These are phyloP conservation scores for Charaxes varanes DNA, from an alignment of 1,140 invertebrate genomes.

Conservation along the genomic window DNA sequence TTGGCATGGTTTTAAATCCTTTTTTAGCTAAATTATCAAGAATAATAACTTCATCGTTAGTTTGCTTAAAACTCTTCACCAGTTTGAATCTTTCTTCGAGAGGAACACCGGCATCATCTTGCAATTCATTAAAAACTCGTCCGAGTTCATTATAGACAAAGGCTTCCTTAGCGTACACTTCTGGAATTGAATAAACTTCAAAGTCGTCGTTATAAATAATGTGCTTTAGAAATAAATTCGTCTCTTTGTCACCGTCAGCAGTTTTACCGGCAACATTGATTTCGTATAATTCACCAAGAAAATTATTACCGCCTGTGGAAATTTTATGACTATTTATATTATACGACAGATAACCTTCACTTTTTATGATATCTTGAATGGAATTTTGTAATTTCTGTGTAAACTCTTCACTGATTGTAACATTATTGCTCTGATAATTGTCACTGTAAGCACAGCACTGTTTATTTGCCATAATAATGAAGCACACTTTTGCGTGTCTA, in stretches of 20 bases:
- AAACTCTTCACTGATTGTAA: slow-evolving; percentile 11
- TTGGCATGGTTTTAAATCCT: slow-evolving; percentile 32
- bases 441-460: not conserved
- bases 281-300: slow-evolving; percentile 35
- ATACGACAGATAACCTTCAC: slow-evolving; percentile 24
- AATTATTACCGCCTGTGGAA: slow-evolving; percentile 35
- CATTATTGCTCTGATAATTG: slow-evolving; percentile 4
- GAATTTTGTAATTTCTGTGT: slow-evolving; percentile 19
- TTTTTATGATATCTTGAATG: slow-evolving; percentile 22
- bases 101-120: slow-evolving; percentile 31
- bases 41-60: slow-evolving; percentile 32
- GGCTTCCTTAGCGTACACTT: slow-evolving; percentile 34
- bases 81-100: slow-evolving; percentile 32
- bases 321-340: slow-evolving; percentile 23
- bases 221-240: slow-evolving; percentile 42
- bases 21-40: slow-evolving; percentile 43
- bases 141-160: slow-evolving; percentile 36
- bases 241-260: slow-evolving; percentile 24
- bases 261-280: slow-evolving; percentile 31
- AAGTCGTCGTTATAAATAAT: slow-evolving; percentile 34
- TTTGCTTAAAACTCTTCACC: slow-evolving; percentile 38
- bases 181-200: slow-evolving; percentile 32
- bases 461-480: slow-evolving; percentile 3
- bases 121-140: slow-evolving; percentile 30
- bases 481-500: too few species aligned